Base-by-base conservation (phyloP, 2,888 invertebrate genomes). In the Phania funesta region DNA sequence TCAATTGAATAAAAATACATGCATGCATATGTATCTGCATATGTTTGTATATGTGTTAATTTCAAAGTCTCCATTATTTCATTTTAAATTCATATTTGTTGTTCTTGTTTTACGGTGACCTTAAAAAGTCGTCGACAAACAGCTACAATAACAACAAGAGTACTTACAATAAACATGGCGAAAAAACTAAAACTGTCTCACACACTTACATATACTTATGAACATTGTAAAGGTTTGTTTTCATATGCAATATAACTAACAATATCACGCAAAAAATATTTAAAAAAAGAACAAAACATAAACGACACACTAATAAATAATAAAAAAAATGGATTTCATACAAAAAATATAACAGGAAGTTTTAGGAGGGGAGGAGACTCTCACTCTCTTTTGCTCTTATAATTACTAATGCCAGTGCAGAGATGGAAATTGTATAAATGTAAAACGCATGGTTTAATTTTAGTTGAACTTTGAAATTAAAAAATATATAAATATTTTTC, bases 111-210 rank as follows among this genome's bases (percentile, higher is more conserved):
- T 60, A 58, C 26, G 50, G 52, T 81, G 80, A 81, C 80, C 80
- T 81, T 81, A 81, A 73, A 81, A 81, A 64, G 60, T 76, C 60
- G 64, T 71, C 70, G 60, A 71, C 50, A 52, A 26, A 60, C 44
- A 50, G 1, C 29, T 24, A 35, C 56, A 48, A 20, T 4, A 54
- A 8, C 20, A 29, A 46, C 48, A 50, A 46, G 16, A 46, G 18
- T 29, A 41, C 52, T 29, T 22, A 50, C 20, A 62, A 52, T 52
- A 32, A 52, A 18, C 24, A 64, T 22, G 20, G 20, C 18, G 13
- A 54, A 54, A 44, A 54, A 24, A 35, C 2, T 18, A 52, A 75
- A 62, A 65, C 65, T 71, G 71, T 65, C 75, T 70, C 64, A 75
- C 44, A 65, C 70, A 65, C 18, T 65, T 24, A 24, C 24, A 7